Conservation (phyloP, 1,140 invertebrate genomes). For the Wiebesia pumilae region DNA sequence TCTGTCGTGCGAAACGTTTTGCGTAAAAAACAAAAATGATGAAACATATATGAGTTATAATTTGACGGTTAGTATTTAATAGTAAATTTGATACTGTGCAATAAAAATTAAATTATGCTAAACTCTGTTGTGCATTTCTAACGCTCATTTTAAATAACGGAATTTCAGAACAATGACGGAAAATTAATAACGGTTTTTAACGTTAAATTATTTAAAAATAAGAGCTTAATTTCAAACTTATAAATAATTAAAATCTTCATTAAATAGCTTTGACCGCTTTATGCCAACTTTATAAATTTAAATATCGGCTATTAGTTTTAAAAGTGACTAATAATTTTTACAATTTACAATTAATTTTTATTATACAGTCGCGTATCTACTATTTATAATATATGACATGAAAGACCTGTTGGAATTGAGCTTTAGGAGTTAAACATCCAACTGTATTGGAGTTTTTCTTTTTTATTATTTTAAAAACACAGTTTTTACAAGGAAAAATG, state of each 20-base stretch:
- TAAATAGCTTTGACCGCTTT: not conserved
- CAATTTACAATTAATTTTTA: slow-evolving; percentile 1
- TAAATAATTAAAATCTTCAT: not conserved
- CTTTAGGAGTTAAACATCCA: not conserved
- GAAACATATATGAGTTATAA: not conserved
- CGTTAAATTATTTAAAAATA: not conserved
- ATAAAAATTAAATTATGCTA: slow-evolving; percentile 19
- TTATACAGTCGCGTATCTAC: not conserved
- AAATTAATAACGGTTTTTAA: not conserved
- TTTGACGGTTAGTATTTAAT: not conserved
- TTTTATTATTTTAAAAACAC: slow-evolving; percentile 25
- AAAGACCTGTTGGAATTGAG: slow-evolving; percentile 23
- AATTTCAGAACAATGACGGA: not conserved
- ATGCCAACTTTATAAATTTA: not conserved
- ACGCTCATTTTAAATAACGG: not conserved
- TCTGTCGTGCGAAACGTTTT: slow-evolving; percentile 30
- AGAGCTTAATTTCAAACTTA: not conserved
- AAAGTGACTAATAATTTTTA: not conserved
- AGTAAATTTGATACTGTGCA: not conserved
- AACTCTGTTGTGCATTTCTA: not conserved
- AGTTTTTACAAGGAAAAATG: not conserved
- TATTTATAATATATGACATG: not conserved
- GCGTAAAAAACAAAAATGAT: slow-evolving; percentile 20
- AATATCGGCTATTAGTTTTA: not conserved
- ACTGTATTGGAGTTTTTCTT: not conserved